Evolutionary conservation across 23 tunicate species (phyloP).

Genomic region (Trididemnum nubilum): DNA sequence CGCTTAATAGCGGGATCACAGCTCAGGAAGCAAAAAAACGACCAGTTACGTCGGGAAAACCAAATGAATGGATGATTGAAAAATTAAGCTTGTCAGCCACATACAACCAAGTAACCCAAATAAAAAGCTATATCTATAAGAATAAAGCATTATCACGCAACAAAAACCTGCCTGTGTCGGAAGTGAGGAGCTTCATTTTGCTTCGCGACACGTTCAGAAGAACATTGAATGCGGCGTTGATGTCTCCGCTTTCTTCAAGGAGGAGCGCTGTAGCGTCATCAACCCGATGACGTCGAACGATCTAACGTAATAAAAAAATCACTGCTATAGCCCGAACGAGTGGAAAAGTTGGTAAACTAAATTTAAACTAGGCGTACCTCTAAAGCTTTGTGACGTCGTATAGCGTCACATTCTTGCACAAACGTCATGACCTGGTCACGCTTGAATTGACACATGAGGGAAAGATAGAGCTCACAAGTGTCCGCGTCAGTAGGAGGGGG

Average conservation of each 20-base stretch:
- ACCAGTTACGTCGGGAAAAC: no score
- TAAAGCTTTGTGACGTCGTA: slow-evolving; percentile 62
- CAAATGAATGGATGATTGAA: no score
- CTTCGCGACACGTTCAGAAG: slow-evolving; percentile 44
- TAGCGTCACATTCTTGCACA: slow-evolving; percentile 57
- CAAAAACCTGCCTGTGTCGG: background rate
- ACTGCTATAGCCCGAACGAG: background rate
- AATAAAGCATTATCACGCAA: no score
- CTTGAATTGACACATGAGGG: slow-evolving; percentile 90
- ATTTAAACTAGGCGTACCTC: slow-evolving; percentile 54
- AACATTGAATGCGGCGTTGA: slow-evolving; percentile 74
- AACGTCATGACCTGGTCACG: slow-evolving; percentile 66
- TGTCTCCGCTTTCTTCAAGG: slow-evolving; percentile 79
- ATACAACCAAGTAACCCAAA: no score
- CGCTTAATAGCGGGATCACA: no score
- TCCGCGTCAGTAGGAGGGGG: slow-evolving; percentile 54
- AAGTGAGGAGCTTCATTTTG: slow-evolving; percentile 36
- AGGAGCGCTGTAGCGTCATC: slow-evolving; percentile 85
- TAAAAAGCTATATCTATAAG: no score
- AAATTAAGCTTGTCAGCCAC: no score
- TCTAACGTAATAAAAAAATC: slow-evolving; percentile 19
- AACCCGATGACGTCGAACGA: slow-evolving; percentile 75
- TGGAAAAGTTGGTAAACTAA: no score
- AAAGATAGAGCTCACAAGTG: slow-evolving; percentile 68
- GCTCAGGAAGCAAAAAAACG: no score